Evolutionary conservation across 1,140 invertebrate genomes (phyloP), one percentile per base, ranked within the genome.

Genomic region (Liolophura sinensis): DNA sequence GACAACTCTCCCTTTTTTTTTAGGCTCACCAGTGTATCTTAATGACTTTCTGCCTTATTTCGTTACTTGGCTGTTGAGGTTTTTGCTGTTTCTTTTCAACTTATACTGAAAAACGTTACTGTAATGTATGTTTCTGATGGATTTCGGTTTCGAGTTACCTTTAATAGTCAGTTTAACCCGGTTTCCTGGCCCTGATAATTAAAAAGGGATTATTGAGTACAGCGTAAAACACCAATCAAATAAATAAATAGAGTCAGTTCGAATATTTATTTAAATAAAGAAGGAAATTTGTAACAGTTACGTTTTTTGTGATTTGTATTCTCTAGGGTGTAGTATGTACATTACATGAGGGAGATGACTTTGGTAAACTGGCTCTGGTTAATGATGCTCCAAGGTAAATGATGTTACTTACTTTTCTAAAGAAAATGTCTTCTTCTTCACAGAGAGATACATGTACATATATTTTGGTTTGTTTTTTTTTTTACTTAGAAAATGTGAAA

Each of bases 301-400:
- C 24, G 48, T 58, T 64, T 49, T 52, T 0, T 9, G 58, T 40
- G 25, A 62, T 58, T 65, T 51, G 68, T 56, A 62, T 59, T 24
- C 73, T 83, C 27, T 64, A 87, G 87, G 93, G 93, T 46, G 89
- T 91, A 15, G 93, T 94, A 16, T 92, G 91, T 68, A 91, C 90
- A 31, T 85, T 95, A 15, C 90, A 92, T 75, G 92, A 93, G 84
- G 92, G 92, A 64, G 93, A 95, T 83, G 93, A 95, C 83, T 95
- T 95, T 83, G 93, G 92, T 52, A 95, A 95, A 86, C 85, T 95
- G 62, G 92, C 93, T 59, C 84, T 95, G 49, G 92, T 95, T 40
- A 95, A 95, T 84, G 92, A 94, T 85, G 91, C 92, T 51, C 92
- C 93, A 59, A 90, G 92, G 91, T 92, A 86, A 78, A 49, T 40